Percentiles rank a stretch among this genome's conserved stretches.
Conservation (phyloP, 2,797 vertebrate genomes). For the Argya squamiceps region DNA sequence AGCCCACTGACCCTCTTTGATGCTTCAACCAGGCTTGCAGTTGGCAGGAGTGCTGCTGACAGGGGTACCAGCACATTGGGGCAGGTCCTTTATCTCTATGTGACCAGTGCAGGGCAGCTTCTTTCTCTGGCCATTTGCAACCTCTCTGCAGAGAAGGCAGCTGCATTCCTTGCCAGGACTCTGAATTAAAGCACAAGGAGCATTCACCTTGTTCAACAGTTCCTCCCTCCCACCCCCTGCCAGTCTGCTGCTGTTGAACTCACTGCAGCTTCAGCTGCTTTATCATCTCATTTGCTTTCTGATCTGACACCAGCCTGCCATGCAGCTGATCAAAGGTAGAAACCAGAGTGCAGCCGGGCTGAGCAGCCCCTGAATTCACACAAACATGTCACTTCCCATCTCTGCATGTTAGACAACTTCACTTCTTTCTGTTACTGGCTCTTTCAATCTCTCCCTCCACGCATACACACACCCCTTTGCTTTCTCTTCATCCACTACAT, state of each 20-base stretch:
- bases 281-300: constrained; percentile 77
- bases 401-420: constrained; percentile 30
- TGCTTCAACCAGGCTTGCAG: background rate
- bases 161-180: background rate
- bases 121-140: background rate
- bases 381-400: constrained; percentile 61
- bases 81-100: background rate
- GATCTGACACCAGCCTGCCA: constrained; percentile 70
- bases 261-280: constrained; percentile 49
- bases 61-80: background rate
- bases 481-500: constrained; percentile 1
- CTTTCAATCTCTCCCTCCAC: background rate
- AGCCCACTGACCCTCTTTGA: background rate
- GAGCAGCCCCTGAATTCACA: constrained; percentile 46
- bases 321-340: constrained; percentile 74
- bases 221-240: background rate
- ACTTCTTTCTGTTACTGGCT: constrained; percentile 13
- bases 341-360: constrained; percentile 24
- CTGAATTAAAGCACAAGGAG: background rate
- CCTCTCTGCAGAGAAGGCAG: background rate
- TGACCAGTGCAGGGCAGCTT: background rate
- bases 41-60: background rate
- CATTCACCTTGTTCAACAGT: background rate
- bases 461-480: background rate
- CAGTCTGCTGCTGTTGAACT: background rate